Percentiles rank a stretch among this genome's conserved stretches.
Conservation (phyloP, 2,888 invertebrate species). For the Mythimna lalbum region DNA sequence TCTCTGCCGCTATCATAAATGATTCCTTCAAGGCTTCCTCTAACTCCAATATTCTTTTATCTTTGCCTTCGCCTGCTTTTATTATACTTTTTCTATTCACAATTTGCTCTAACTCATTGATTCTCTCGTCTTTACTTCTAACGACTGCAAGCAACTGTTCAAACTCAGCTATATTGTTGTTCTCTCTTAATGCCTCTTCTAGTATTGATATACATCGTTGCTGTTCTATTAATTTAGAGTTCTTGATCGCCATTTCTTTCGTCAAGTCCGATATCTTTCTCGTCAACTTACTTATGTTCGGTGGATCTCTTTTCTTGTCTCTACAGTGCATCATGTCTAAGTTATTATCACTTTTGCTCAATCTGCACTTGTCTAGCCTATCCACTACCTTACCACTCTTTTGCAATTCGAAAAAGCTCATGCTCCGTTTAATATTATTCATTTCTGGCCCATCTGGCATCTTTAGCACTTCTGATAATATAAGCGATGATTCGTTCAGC, state of each 20-base stretch:
- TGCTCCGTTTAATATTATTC: conserved; percentile 82
- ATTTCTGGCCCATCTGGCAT: conserved; percentile 84
- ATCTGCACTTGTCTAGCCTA: conserved; percentile 89
- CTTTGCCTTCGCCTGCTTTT: conserved; percentile 81
- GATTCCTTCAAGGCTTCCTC: conserved; percentile 96
- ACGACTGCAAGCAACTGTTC: conserved; percentile 90
- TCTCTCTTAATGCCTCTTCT: conserved; percentile 89
- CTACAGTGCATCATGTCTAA: conserved; percentile 76
- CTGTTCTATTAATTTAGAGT: conserved; percentile 89
- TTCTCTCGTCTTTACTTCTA: conserved; percentile 92
- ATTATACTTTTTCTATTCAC: conserved; percentile 87
- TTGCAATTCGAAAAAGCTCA: conserved; percentile 87
- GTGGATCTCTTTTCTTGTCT: conserved; percentile 70
- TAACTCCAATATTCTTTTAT: conserved; percentile 93
- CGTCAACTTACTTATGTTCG: conserved; percentile 79
- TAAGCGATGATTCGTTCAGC: conserved; percentile 88
- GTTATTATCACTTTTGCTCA: conserved; percentile 86
- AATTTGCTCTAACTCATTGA: conserved; percentile 94
- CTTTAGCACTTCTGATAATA: conserved; percentile 87
- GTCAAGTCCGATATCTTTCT: conserved; percentile 84
- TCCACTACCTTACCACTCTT: conserved; percentile 91
- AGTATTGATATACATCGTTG: conserved; percentile 89
- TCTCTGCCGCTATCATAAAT: conserved; percentile 93
- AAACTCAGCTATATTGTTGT: conserved; percentile 90
- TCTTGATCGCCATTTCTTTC: conserved; percentile 87